Conservation (phyloP, 2,113 vertebrate species). For the Tragelaphus scriptus region DNA sequence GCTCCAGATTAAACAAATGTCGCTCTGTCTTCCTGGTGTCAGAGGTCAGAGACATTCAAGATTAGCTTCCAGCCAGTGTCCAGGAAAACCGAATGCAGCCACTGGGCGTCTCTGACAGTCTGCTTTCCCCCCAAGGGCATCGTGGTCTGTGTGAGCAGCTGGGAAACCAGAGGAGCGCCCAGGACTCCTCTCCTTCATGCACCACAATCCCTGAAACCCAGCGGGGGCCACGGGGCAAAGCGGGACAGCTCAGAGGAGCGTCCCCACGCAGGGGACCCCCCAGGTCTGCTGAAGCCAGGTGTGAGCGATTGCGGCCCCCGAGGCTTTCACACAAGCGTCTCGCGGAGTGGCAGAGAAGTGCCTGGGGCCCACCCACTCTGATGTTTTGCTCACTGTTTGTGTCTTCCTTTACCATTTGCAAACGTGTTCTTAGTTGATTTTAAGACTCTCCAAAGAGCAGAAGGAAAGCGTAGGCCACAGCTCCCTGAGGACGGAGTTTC, state of each 20-base stretch:
- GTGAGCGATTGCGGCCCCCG: not conserved
- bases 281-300: not conserved
- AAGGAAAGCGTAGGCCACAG: slow-evolving; percentile 58
- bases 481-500: slow-evolving; percentile 66
- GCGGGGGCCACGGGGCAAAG: not conserved
- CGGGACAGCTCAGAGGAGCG: fast-evolving
- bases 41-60: not conserved
- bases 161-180: fast-evolving
- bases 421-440: slow-evolving; percentile 33
- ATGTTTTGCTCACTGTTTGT: slow-evolving; percentile 62
- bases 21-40: not conserved
- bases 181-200: fast-evolving
- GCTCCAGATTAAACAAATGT: not conserved
- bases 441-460: slow-evolving; percentile 56
- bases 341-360: fast-evolving
- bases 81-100: not conserved
- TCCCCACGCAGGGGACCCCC: not conserved
- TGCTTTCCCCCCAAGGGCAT: fast-evolving
- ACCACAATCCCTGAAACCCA: not conserved
- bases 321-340: not conserved
- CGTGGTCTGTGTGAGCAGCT: too few relatives aligned
- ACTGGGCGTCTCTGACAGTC: fast-evolving
- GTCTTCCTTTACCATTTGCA: slow-evolving; percentile 28
- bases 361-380: slow-evolving; percentile 30
- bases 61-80: not conserved